phyloP scores from a whole-genome alignment of 2,888 invertebrate species.

The Polydrusus cervinus region DNA sequence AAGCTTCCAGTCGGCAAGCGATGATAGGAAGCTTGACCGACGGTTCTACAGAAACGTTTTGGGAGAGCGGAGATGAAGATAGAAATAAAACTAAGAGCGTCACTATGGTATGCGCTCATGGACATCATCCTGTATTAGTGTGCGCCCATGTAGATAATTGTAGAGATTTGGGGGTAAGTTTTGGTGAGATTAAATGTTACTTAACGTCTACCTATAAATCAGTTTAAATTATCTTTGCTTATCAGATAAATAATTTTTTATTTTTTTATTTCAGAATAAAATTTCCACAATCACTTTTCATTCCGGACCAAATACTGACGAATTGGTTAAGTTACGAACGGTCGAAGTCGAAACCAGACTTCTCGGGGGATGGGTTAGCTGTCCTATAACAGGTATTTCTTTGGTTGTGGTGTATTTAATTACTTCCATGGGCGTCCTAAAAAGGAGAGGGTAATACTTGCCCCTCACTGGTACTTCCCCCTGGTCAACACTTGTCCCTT shows the following conservation, averaged over 20 bases:
- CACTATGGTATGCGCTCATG: constrained; percentile 78
- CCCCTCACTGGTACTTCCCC: too few relatives aligned
- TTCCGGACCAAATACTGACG: constrained; percentile 87
- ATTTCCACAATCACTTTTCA: constrained; percentile 89
- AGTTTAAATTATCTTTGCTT: too few relatives aligned
- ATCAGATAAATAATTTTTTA: too few relatives aligned
- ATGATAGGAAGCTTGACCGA: constrained; percentile 95
- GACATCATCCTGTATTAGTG: constrained; percentile 81
- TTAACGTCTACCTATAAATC: too few relatives aligned
- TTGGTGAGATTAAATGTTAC: too few relatives aligned
- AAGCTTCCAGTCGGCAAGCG: constrained; percentile 93
- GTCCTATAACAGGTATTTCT: constrained; percentile 80
- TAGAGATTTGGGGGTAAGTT: constrained; percentile 87
- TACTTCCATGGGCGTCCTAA: not conserved
- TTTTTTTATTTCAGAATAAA: constrained; percentile 82
- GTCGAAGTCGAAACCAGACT: constrained; percentile 89
- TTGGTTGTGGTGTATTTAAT: constrained; percentile 55
- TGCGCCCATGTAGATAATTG: constrained; percentile 96
- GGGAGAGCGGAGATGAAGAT: constrained; percentile 99
- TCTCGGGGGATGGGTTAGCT: constrained; percentile 92
- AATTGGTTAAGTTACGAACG: constrained; percentile 84
- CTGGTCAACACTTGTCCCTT: too few relatives aligned
- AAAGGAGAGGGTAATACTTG: too few relatives aligned
- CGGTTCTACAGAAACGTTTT: constrained; percentile 97
- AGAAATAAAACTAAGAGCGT: constrained; percentile 92